Base-by-base conservation (phyloP, 1,140 invertebrate genomes). In the Bombus pascuorum region DNA sequence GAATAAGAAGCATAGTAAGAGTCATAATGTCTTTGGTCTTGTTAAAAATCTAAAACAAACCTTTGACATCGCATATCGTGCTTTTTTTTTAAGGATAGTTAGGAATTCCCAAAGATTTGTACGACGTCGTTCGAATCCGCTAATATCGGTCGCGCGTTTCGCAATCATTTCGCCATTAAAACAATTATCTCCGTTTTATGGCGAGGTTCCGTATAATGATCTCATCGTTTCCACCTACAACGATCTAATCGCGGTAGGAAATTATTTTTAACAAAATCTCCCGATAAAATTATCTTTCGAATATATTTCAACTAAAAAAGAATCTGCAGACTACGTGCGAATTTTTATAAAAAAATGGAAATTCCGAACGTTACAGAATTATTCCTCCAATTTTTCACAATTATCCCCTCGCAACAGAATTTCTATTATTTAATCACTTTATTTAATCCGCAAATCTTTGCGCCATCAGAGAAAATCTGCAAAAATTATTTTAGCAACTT, bases 131-230 rank as follows among this genome's bases (percentile, higher is more conserved):
- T 34, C 8, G 44, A 34, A 44, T 22, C 42, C 6, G 25, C n/a
- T 71, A 71, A 81, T 72, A 32, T 81, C 28, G 3, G 25, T 53
- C 37, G n/a, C 37, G 66, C 57, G 79, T 47, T 34, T 34, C 42
- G 79, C n/a, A 57, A 81, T 32, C 28, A 10, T 44, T 28, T 2
- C 25, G 12, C 9, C 65, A 42, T 68, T 70, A 70, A 28, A 39
- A 15, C 70, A 68, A 70, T 37, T 28, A 80, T 53, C 32, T 39
- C 65, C 12, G 34, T 15, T 47, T 42, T 34, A 34, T 47, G 39
- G 22, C 8, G 15, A 34, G 34, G 0, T 3, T 34, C 8, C 2
- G 34, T 37, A 37, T 10, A 68, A 68, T 3, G 22, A 68, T 68
- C 37, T 68, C 66, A 10, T 8, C 66, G 47, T 81, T n/a, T 68